Evolutionary conservation across 2,797 vertebrate genomes (phyloP), one percentile per base, ranked within the genome.

Genomic region (Sarcoramphus papa): DNA sequence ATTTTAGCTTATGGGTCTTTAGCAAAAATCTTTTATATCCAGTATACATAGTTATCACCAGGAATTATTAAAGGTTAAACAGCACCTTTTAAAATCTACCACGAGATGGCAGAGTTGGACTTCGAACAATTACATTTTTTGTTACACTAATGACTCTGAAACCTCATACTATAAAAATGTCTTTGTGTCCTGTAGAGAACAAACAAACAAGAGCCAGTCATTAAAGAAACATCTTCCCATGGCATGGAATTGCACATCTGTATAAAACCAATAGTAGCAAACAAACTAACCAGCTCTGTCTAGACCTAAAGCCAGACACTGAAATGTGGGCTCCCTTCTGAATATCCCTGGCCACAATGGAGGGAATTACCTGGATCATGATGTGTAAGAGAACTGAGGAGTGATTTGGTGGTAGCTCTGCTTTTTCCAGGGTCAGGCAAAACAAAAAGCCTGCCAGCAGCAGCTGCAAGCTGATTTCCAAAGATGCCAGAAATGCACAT

Each of bases 71-170:
- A n/a, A 47, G 43, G 15, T 62, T 85, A 56, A 94, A 35, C 10
- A 50, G 70, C 43, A 47, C 41, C 8, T 88, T 77, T 88, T 51
- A 37, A 65, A 33, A 24, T 41, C 43, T 53, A 68, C 97, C 96
- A 95, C 74, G 28, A 96, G 97, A 68, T 96, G 97, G 95, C 96
- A 96, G 93, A 78, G 47, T 93, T 80, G 89, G 73, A 94, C 62
- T 93, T 85, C 18, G 22, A 93, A 95, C 45, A 78, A 73, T 33
- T 62, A 40, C 13, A 30, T 51, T 65, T 87, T 70, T 53, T 15
- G 18, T 54, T 54, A 43, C 54, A 75, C 25, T 14, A 56, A 7
- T 7, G 40, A 19, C 18, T 45, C 33, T 40, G 43, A 85, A 84
- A 81, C 47, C 90, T 93, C 50, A 16, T 41, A 5, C 10, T 53